A percentile compares a stretch with the other conserved stretches of the same genome.
Evolutionary conservation across 2,888 invertebrate species (phyloP).

Genomic region (Chymomyza amoena): DNA sequence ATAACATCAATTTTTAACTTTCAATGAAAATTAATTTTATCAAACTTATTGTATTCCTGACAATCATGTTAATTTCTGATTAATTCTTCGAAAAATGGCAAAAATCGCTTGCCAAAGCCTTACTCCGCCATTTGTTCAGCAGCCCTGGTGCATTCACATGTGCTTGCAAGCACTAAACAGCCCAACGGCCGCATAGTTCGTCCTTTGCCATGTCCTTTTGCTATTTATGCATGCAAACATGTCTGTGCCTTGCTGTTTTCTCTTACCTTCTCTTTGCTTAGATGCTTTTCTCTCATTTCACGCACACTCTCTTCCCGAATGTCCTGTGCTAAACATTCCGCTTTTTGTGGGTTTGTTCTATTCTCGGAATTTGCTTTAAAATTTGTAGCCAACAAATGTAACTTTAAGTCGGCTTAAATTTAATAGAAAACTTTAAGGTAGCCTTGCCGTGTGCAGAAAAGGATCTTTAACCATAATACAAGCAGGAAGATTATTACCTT

Average conservation of each 20-base stretch:
- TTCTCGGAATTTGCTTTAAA: too few species aligned
- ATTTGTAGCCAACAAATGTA: not conserved
- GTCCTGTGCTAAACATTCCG: too few species aligned
- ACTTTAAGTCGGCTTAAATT: not conserved
- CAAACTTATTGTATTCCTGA: too few species aligned
- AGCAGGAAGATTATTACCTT: not conserved
- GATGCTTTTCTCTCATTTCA: constrained; percentile 40
- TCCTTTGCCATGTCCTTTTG: constrained; percentile 55
- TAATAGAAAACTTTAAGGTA: not conserved
- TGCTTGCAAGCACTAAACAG: not conserved
- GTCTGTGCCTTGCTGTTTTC: constrained; percentile 61
- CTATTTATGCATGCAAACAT: constrained; percentile 72
- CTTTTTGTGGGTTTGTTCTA: too few species aligned
- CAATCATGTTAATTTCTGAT: too few species aligned
- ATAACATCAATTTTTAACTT: too few species aligned
- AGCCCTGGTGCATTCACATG: too few species aligned
- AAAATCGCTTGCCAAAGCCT: too few species aligned
- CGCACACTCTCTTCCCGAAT: constrained; percentile 1
- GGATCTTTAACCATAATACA: not conserved
- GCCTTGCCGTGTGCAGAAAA: too few species aligned
- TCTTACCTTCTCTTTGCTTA: constrained; percentile 54
- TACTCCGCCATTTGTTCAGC: too few species aligned
- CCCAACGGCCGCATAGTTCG: constrained; percentile 5
- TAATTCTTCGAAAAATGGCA: too few species aligned
- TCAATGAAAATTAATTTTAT: too few species aligned